Conservation (phyloP, 2,888 invertebrate genomes). For the Troglohyphantes excavatus region DNA sequence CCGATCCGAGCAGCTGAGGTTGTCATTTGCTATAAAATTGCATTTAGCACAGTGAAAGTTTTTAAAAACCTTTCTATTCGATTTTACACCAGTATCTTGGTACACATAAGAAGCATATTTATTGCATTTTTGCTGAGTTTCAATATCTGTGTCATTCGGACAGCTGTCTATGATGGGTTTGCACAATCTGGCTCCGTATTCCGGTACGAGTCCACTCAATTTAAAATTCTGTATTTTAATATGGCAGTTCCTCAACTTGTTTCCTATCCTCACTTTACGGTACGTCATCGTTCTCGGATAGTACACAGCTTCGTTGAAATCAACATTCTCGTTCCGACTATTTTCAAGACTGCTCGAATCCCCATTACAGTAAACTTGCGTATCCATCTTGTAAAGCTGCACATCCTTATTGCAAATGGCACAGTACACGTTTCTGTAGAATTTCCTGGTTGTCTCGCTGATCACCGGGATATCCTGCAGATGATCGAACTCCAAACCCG, state of each 20-base stretch:
- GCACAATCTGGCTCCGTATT: constrained; percentile 49
- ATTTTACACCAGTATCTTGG: not conserved
- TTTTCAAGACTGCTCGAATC: not conserved
- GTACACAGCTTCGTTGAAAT: constrained; percentile 40
- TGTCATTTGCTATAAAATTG: constrained; percentile 6
- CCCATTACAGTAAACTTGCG: constrained; percentile 30
- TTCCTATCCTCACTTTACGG: not conserved
- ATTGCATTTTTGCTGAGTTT: constrained; percentile 22
- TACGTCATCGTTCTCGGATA: constrained; percentile 13
- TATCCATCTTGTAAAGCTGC: constrained; percentile 15
- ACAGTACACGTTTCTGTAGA: constrained; percentile 76
- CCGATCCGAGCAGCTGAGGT: constrained; percentile 42
- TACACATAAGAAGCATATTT: constrained; percentile 64
- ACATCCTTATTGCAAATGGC: constrained; percentile 72
- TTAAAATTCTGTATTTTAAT: constrained; percentile 36
- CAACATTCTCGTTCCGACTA: not conserved
- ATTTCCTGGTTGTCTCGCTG: not conserved
- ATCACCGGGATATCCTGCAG: constrained; percentile 67
- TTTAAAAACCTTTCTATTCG: constrained; percentile 34
- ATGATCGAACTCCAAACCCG: constrained; percentile 2
- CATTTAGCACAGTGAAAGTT: constrained; percentile 76
- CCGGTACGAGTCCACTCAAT: not conserved
- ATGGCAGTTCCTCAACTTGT: not conserved
- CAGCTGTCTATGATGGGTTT: constrained; percentile 27
- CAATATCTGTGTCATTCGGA: not conserved